These are phyloP conservation scores for Bufotes viridis DNA, from an alignment of 2,797 vertebrate genomes.

Conservation along the genomic window DNA sequence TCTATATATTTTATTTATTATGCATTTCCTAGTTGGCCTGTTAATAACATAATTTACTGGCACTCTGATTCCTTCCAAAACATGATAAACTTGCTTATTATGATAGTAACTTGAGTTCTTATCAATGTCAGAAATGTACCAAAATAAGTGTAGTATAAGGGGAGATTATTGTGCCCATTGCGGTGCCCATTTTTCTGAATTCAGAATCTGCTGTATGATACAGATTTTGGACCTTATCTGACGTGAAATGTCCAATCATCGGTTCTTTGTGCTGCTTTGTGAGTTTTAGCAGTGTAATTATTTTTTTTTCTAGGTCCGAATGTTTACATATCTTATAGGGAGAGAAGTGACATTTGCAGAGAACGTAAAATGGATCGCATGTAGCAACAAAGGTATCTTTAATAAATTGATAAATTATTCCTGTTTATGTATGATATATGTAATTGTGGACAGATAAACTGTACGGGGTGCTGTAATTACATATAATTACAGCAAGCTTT, in stretches of 20 bases:
- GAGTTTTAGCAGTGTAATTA: neutral
- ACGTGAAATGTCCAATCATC: neutral
- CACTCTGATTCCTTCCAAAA: too few species aligned
- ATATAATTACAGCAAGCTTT: neutral
- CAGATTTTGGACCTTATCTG: neutral
- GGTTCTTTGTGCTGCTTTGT: neutral
- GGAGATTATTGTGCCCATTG: neutral
- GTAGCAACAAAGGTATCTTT: slow-evolving; percentile 91
- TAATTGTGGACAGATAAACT: neutral
- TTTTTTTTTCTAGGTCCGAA: slow-evolving; percentile 82
- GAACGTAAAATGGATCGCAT: slow-evolving; percentile 94
- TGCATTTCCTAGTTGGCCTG: neutral
- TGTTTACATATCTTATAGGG: slow-evolving; percentile 96
- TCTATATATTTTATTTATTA: neutral
- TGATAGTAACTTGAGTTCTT: neutral
- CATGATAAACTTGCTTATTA: neutral
- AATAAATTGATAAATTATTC: neutral
- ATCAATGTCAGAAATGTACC: neutral
- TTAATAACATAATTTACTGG: neutral
- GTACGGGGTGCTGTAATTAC: neutral
- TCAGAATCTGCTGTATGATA: neutral
- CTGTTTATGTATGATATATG: too few species aligned
- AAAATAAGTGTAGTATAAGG: neutral
- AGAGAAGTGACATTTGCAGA: slow-evolving; percentile 92
- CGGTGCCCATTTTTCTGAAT: neutral